Evolutionary conservation across 2,797 vertebrate species (phyloP).

Genomic region (Scomberomorus guttatus): DNA sequence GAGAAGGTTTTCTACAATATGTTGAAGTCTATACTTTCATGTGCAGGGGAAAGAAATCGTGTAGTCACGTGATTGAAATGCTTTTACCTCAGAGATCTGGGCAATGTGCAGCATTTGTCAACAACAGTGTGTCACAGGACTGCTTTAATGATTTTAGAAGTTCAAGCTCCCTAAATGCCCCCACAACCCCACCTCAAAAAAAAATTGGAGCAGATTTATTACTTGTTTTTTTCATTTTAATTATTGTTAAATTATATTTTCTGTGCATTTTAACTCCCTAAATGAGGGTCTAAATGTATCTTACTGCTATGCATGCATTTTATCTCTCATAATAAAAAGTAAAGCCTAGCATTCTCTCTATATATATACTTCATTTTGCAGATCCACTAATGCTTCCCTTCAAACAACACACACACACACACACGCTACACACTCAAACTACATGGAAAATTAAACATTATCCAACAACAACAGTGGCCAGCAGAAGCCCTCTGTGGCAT

Average conservation of each 20-base stretch:
- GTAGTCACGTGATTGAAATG: background rate
- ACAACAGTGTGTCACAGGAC: no score
- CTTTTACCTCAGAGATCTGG: background rate
- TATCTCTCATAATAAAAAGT: background rate
- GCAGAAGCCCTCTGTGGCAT: conserved; percentile 38
- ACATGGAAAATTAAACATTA: conserved; percentile 77
- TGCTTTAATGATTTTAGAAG: background rate
- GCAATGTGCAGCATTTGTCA: background rate
- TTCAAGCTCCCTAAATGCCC: background rate
- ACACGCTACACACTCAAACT: background rate
- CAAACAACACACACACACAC: conserved; percentile 10
- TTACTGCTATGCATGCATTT: background rate
- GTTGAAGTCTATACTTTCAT: background rate
- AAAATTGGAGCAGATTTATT: background rate
- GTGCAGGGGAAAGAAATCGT: background rate
- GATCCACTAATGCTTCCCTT: conserved; percentile 13
- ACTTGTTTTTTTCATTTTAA: background rate
- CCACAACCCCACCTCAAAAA: background rate
- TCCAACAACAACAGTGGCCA: conserved; percentile 62
- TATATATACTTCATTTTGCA: background rate
- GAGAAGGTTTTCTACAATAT: no score
- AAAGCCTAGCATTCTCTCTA: background rate
- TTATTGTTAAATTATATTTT: background rate
- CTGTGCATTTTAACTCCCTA: background rate
- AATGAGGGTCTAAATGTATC: background rate